Percentiles rank a stretch among this genome's conserved stretches.
These are phyloP conservation scores for Reticulitermes speratus DNA, from an alignment of 1,140 invertebrate genomes.

Conservation along the genomic window DNA sequence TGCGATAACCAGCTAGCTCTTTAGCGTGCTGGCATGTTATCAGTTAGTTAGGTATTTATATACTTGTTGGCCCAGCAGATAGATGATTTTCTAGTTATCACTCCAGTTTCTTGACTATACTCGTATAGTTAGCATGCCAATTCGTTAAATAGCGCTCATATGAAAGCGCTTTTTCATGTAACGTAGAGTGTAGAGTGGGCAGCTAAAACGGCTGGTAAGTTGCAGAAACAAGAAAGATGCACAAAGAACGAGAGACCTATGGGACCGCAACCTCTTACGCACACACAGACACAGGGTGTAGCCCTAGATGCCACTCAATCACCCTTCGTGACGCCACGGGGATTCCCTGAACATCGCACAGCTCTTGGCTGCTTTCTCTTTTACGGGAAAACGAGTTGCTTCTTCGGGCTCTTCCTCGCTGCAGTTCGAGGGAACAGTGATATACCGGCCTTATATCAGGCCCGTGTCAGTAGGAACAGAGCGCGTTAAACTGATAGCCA, in stretches of 20 bases:
- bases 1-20: too few relatives aligned
- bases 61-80: too few relatives aligned
- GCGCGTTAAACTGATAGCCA: background rate
- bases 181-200: background rate
- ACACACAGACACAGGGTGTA: background rate
- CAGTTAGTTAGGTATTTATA: too few relatives aligned
- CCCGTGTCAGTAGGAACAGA: background rate
- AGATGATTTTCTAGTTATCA: too few relatives aligned
- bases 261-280: background rate
- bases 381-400: background rate
- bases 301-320: slow-evolving; percentile 19
- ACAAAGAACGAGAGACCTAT: background rate
- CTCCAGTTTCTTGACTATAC: too few relatives aligned
- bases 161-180: too few relatives aligned
- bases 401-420: background rate
- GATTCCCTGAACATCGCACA: slow-evolving; percentile 15
- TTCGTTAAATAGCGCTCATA: too few relatives aligned
- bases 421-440: background rate
- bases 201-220: background rate
- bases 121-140: too few relatives aligned
- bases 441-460: background rate
- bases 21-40: too few relatives aligned
- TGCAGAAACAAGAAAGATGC: background rate
- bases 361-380: slow-evolving; percentile 22
- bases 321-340: slow-evolving; percentile 20